Base-by-base conservation (phyloP, 2,797 vertebrate species). In the Enteromius radiatus region DNA sequence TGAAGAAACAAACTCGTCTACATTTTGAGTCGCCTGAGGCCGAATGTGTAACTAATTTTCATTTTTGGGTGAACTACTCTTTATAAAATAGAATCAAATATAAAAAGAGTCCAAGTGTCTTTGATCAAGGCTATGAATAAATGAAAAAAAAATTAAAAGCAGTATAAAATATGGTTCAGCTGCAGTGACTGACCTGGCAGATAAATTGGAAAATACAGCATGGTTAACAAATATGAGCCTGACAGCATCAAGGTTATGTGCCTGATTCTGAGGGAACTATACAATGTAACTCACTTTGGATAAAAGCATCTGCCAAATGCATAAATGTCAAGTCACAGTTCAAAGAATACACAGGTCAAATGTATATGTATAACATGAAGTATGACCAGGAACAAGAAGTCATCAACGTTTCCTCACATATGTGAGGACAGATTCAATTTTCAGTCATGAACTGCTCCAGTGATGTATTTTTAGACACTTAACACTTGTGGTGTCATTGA, bases 241-340 rank as follows among this genome's bases (percentile, higher is more conserved):
- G 28, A 21, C 11, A 43, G 67, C n/a, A 43, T 3, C 67, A 43
- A n/a, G n/a, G 38, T 43, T n/a, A 43, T 17, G 12, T 38, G 67
- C 12, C n/a, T 69, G 38, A 43, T 26, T 69, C 67, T 45, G 67
- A 69, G 67, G 38, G n/a, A 43, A 69, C n/a, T 26, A 3, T 7
- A 9, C 3, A 41, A 38, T 26, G 12, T 2, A 23, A 54, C 3
- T 23, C 49, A 23, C 12, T 56, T 23, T 74, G 49, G 21, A 56
- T 38, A 54, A 74, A 26, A 17, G 23, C 41, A 47, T 70, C 41
- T 26, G 68, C 31, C 5, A 36, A 54, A 74, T 36, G 70, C 31
- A 38, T 33, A 23, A 23, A 74, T 74, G 71, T 38, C 71, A 56
- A 23, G 49, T 54, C 31, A 36, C 31, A 74, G 49, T 23, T 56